Conservation (phyloP, 2,797 vertebrate species). For the Ctenopoma multispine region DNA sequence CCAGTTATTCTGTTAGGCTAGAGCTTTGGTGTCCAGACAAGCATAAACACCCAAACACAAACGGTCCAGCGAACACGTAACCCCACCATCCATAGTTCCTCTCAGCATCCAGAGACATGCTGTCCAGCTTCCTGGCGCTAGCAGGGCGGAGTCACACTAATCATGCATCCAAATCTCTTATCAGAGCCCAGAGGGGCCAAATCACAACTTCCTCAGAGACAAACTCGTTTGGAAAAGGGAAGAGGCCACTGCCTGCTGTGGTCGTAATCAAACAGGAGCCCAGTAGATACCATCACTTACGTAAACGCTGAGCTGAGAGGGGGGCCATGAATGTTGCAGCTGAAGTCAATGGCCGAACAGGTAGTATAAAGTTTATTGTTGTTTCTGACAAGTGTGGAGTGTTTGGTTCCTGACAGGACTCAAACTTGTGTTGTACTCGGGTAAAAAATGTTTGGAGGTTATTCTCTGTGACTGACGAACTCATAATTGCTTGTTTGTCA, state of each 20-base stretch:
- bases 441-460: neutral
- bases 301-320: neutral
- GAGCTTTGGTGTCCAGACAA: slow-evolving; percentile 12
- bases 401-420: slow-evolving; percentile 3
- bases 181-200: slow-evolving; percentile 55
- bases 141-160: slow-evolving; percentile 47
- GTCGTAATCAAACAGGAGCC: slow-evolving; percentile 25
- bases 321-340: neutral
- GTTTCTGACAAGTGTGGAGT: slow-evolving; percentile 25
- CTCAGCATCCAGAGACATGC: slow-evolving; percentile 25
- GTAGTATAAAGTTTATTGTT: slow-evolving; percentile 3
- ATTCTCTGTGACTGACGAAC: neutral
- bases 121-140: slow-evolving; percentile 53
- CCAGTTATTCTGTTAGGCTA: neutral
- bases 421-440: neutral
- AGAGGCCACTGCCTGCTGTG: slow-evolving; percentile 34
- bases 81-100: slow-evolving; percentile 15
- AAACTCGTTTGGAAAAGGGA: slow-evolving; percentile 50
- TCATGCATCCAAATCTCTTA: slow-evolving; percentile 66
- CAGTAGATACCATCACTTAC: slow-evolving; percentile 45
- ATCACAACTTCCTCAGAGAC: slow-evolving; percentile 69
- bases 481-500: neutral
- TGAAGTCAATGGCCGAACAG: neutral
- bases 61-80: slow-evolving; percentile 53
- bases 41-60: slow-evolving; percentile 37